Conservation (phyloP, 2,888 invertebrate genomes). For the Cephus pygmeus region DNA sequence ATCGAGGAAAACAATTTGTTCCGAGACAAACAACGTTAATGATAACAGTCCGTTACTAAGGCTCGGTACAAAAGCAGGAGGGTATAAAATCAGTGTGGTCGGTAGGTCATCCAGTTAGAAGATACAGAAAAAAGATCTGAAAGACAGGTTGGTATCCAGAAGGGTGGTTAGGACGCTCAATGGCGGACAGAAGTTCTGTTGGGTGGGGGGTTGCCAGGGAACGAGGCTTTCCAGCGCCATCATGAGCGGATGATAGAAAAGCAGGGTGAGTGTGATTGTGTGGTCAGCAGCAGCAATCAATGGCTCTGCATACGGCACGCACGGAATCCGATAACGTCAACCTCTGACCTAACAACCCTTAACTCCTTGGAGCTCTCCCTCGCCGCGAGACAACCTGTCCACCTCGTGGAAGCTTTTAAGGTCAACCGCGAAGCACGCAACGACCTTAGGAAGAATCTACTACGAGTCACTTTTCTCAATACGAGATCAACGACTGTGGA, state of each 20-base stretch:
- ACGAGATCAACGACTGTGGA: conserved; percentile 17
- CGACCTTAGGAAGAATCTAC: not conserved
- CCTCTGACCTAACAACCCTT: conserved; percentile 11
- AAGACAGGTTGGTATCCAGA: not conserved
- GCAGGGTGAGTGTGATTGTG: conserved; percentile 49
- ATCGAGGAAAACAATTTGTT: not conserved
- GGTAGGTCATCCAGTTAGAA: not conserved
- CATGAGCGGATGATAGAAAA: conserved; percentile 8
- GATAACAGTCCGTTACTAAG: not conserved
- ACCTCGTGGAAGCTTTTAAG: not conserved
- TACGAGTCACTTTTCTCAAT: not conserved
- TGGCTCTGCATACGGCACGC: conserved; percentile 47
- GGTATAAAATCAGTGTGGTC: not conserved
- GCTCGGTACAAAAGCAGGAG: not conserved
- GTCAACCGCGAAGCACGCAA: conserved; percentile 14
- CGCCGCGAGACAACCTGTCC: not conserved
- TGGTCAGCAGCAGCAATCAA: conserved; percentile 56
- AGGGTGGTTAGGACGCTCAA: not conserved
- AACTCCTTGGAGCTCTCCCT: not conserved
- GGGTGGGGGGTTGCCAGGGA: conserved; percentile 35
- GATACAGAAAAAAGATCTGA: not conserved
- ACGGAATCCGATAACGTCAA: conserved; percentile 50
- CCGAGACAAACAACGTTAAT: not conserved
- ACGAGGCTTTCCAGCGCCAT: conserved; percentile 22
- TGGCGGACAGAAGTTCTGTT: not conserved